phyloP scores from a whole-genome alignment of 2,888 invertebrate species.

The Amphipoea oculea region DNA sequence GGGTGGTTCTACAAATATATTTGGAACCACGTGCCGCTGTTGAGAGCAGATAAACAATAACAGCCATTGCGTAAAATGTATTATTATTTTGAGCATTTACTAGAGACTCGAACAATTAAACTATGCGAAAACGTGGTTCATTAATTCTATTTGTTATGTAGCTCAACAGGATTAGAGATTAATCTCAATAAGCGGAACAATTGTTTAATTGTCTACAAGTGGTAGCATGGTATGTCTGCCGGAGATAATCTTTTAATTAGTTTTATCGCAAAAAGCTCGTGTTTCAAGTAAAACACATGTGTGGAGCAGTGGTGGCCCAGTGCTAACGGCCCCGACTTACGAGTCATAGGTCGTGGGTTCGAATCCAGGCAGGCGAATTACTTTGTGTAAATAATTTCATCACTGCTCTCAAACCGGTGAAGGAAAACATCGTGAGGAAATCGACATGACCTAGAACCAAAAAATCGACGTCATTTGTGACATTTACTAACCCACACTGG shows the following conservation, averaged over 20 bases:
- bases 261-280: constrained; percentile 5
- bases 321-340: not conserved
- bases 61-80: constrained; percentile 6
- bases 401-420: not conserved
- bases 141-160: constrained; percentile 41
- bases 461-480: not conserved
- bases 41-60: constrained; percentile 38
- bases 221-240: constrained; percentile 22
- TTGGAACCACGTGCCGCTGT: constrained; percentile 50
- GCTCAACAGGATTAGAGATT: constrained; percentile 43
- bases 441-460: not conserved
- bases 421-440: not conserved
- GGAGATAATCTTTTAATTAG: constrained; percentile 21
- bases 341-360: not conserved
- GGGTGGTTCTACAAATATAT: constrained; percentile 38
- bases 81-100: constrained; percentile 36
- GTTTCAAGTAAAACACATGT: constrained; percentile 11
- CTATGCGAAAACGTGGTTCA: constrained; percentile 24
- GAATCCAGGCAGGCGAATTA: not conserved
- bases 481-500: no score
- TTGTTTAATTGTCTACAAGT: constrained; percentile 54
- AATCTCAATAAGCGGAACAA: constrained; percentile 48
- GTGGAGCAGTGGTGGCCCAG: not conserved
- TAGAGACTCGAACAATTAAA: constrained; percentile 20
- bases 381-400: not conserved